Evolutionary conservation across 2,888 invertebrate species (phyloP).

Genomic region (Therioaphis trifolii): DNA sequence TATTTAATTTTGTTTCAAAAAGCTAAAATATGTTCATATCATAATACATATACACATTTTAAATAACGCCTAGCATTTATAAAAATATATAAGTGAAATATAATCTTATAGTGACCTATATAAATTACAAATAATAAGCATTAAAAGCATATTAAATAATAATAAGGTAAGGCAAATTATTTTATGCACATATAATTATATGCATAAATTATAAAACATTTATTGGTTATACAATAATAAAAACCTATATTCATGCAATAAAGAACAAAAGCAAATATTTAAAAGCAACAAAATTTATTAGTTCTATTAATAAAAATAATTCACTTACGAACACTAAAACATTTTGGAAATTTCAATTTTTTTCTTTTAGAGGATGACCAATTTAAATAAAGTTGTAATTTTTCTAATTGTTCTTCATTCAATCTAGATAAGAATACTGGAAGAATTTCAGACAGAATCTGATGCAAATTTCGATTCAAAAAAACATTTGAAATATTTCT

Average conservation of each 20-base stretch:
- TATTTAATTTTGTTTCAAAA: too few species aligned
- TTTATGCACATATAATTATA: too few species aligned
- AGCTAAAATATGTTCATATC: too few species aligned
- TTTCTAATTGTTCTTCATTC: conserved; percentile 35
- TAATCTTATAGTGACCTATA: too few species aligned
- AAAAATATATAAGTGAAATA: too few species aligned
- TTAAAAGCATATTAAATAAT: too few species aligned
- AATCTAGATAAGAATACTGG: conserved; percentile 31
- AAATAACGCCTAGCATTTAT: too few species aligned
- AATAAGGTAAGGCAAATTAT: too few species aligned
- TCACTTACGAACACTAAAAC: conserved; percentile 47
- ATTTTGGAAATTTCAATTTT: conserved; percentile 37
- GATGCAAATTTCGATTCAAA: conserved; percentile 43
- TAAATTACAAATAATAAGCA: too few species aligned
- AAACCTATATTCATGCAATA: background rate
- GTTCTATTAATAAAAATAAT: background rate
- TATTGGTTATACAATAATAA: background rate
- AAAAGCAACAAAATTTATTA: background rate
- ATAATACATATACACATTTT: too few species aligned
- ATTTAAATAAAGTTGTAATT: conserved; percentile 41
- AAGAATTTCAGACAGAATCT: background rate
- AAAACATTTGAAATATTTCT: conserved; percentile 29
- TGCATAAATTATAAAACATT: background rate
- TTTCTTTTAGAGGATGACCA: conserved; percentile 50
- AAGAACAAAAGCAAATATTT: conserved; percentile 3